Evolutionary conservation across 92 coral and sea anemone species (phyloP), one percentile per base, ranked within the genome.

Genomic region (Zoanthus solanderi): DNA sequence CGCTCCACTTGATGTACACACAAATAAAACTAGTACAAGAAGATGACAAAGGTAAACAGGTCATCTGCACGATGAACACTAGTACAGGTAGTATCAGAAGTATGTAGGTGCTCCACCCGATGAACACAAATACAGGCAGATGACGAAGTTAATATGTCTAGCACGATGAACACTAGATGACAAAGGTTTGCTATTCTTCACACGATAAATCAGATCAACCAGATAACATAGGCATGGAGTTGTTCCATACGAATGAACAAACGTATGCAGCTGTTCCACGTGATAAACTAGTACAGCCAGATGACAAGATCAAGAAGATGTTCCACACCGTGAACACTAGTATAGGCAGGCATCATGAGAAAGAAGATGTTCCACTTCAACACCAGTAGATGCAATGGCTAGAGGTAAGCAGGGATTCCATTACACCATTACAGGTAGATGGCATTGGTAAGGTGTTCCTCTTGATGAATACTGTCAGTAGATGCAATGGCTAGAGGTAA

Each of bases 51-150:
- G 65, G 0, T 13, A 14, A 14, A 16, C 65, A 14, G 65, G 65
- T 58, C 94, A 95, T 10, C 88, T 88, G 9, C 92, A 94, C 75
- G 96, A 92, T 87, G 92, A 34, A 34, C 3, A 37, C 42, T 37
- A 87, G 94, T 77, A 87, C 42, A 96, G 16, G 92, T 91, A 54
- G 84, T 93, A 90, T 72, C 93, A 5, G 92, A 84, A 94, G 98
- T 93, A 75, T 56, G 67, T 9, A 28, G 44, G 30, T 85, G 75
- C 8, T 69, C 45, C 46, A 69, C 45, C 0, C 2, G 17, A 31
- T 69, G 34, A 69, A 30, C 5, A 69, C 45, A 37, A 37, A 37
- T 37, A 37, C 42, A 37, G 42, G 42, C 42, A 37, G 42, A 37
- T 37, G 42, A 37, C 42, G 42, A 37, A 37, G 42, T 37, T 37